Evolutionary conservation across 2,797 vertebrate species (phyloP).

Genomic region (Parambassis ranga): DNA sequence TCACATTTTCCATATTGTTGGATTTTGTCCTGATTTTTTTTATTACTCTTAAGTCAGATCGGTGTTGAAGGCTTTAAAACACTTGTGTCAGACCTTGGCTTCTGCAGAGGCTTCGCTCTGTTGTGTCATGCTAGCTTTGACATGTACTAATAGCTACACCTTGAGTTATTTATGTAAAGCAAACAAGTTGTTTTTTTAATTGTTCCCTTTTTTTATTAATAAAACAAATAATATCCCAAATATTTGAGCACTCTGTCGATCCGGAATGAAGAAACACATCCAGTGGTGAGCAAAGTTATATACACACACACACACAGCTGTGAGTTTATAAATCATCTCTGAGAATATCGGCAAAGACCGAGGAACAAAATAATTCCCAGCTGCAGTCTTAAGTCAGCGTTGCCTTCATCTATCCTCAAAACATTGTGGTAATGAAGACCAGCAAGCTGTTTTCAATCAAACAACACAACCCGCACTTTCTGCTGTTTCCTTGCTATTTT

Average conservation of each 20-base stretch:
- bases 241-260: constrained; percentile 6
- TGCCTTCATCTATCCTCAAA: constrained; percentile 59
- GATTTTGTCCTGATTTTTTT: constrained; percentile 43
- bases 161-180: not conserved
- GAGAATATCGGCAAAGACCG: constrained; percentile 53
- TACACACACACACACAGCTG: constrained; percentile 59
- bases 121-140: constrained; percentile 29
- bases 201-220: not conserved
- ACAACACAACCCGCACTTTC: constrained; percentile 46
- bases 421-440: constrained; percentile 56
- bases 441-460: constrained; percentile 74
- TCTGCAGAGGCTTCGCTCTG: constrained; percentile 22
- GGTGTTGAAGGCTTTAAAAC: constrained; percentile 37
- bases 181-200: not conserved
- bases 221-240: constrained; percentile 26
- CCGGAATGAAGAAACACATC: constrained; percentile 30
- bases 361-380: constrained; percentile 64
- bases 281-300: constrained; percentile 4
- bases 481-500: constrained; percentile 45
- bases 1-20: constrained; percentile 53
- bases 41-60: constrained; percentile 16
- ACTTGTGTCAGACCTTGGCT: constrained; percentile 60
- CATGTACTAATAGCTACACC: not conserved
- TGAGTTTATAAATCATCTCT: constrained; percentile 63
- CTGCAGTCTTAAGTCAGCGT: constrained; percentile 52